Percentiles rank a stretch among this genome's conserved stretches.
phyloP scores from a whole-genome alignment of 1,140 invertebrate genomes.

The Anastatus disparis region DNA sequence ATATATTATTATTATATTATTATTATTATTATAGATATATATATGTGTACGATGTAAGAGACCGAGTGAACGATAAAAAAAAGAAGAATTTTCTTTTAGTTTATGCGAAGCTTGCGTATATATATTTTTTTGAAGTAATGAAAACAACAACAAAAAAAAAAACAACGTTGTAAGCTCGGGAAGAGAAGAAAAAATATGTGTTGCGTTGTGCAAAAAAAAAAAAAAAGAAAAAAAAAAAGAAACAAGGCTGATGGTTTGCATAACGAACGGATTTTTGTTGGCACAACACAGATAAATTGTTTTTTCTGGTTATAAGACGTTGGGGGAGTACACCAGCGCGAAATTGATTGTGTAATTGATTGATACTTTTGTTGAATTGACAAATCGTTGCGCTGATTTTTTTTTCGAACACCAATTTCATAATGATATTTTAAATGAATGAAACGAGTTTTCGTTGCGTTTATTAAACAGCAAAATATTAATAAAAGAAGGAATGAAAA shows the following conservation, averaged over 20 bases:
- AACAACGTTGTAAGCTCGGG: too few species aligned
- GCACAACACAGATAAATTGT: too few species aligned
- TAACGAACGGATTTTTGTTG: too few species aligned
- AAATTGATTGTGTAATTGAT: slow-evolving; percentile 28
- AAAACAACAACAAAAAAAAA: too few species aligned
- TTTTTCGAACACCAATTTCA: background rate
- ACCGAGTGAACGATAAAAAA: background rate
- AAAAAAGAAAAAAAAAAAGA: too few species aligned
- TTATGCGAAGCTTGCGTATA: background rate
- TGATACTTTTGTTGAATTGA: slow-evolving; percentile 11
- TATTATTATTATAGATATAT: too few species aligned
- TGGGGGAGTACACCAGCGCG: background rate
- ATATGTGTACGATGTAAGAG: slow-evolving; percentile 4
- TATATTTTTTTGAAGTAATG: background rate
- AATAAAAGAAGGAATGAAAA: too few species aligned
- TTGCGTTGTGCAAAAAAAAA: too few species aligned
- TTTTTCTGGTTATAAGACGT: background rate
- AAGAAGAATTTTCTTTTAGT: too few species aligned
- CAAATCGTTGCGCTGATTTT: background rate
- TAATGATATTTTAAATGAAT: background rate
- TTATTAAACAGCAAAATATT: background rate
- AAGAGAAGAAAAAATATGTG: too few species aligned
- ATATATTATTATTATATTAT: slow-evolving; percentile 12
- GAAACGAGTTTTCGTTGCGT: too few species aligned
- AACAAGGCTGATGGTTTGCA: too few species aligned